Evolutionary conservation across 2,797 vertebrate species (phyloP), one percentile per base, ranked within the genome.

Genomic region (Pangasius larnaudii): DNA sequence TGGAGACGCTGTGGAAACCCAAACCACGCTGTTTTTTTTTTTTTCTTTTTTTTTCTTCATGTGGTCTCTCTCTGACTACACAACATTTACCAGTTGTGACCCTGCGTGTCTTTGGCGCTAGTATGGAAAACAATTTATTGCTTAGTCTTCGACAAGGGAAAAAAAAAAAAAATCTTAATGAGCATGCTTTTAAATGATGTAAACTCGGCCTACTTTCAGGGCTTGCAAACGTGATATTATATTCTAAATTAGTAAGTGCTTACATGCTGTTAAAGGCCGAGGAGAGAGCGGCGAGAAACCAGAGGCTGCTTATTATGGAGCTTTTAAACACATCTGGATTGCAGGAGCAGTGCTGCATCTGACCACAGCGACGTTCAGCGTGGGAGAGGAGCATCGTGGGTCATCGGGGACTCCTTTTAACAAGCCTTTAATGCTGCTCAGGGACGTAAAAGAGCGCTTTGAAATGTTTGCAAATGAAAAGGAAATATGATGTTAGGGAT

Each of bases 161-260:
- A 36, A 36, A 78, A 83, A n/a, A 39, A 90, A n/a, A 82, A 18
- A 51, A 51, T 24, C 89, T 88, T 92, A 93, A 93, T 94, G 92
- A 93, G 91, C 90, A 87, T 75, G 89, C 92, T 90, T 94, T 93
- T 94, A 36, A 36, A 59, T 33, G 53, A 93, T 93, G 93, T 95
- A 95, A 95, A 95, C 93, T 90, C 3, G 19, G 91, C 88, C 89
- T 93, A 92, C 93, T 95, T 95, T 96, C 92, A 95, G 94, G 93
- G 94, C 92, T 93, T 88, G 91, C 93, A 92, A 95, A 93, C 92
- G 89, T 96, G 92, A 93, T 92, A 96, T 96, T 95, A 96, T 93
- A 92, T 95, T 94, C 92, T 93, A 94, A 95, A 96, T 95, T 95
- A 95, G 93, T 95, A 95, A 95, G 96, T 95, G 95, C 95, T 96